Percentiles rank a stretch among this genome's conserved stretches.
Conservation (phyloP, 2,113 vertebrate species). For the Rhinopomastus cyanomelas region DNA sequence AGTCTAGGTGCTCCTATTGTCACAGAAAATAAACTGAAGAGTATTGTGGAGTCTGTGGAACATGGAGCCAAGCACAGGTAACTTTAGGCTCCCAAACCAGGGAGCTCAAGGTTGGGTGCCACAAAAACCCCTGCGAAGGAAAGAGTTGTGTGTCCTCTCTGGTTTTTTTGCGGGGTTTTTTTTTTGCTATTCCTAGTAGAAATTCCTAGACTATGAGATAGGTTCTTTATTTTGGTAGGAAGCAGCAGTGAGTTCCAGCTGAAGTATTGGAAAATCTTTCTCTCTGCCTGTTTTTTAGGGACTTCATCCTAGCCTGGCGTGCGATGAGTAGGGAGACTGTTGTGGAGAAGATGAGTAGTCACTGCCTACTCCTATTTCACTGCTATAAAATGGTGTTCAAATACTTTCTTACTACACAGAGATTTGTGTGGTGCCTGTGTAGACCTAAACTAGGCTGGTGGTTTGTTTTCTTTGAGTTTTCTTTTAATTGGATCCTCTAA, state of each 20-base stretch:
- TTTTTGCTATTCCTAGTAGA: constrained; percentile 29
- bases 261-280: constrained; percentile 65
- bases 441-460: background rate
- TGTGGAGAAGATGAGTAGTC: background rate
- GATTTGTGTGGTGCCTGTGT: background rate
- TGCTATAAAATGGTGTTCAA: background rate
- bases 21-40: background rate
- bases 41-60: background rate
- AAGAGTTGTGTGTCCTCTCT: background rate
- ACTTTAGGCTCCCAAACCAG: background rate
- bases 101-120: background rate
- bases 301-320: background rate
- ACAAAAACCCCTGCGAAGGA: background rate
- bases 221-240: constrained; percentile 34
- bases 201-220: constrained; percentile 66
- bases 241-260: constrained; percentile 39
- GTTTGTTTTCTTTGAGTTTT: background rate
- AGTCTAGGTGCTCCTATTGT: background rate
- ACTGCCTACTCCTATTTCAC: background rate
- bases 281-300: constrained; percentile 31
- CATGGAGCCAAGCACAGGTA: background rate
- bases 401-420: background rate
- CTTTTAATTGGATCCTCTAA: background rate
- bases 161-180: background rate
- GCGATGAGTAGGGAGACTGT: background rate